Percentiles rank a stretch among this genome's conserved stretches.
These are phyloP conservation scores for Enteromius thamalakanensis DNA, from an alignment of 2,797 vertebrate genomes.

Conservation along the genomic window DNA sequence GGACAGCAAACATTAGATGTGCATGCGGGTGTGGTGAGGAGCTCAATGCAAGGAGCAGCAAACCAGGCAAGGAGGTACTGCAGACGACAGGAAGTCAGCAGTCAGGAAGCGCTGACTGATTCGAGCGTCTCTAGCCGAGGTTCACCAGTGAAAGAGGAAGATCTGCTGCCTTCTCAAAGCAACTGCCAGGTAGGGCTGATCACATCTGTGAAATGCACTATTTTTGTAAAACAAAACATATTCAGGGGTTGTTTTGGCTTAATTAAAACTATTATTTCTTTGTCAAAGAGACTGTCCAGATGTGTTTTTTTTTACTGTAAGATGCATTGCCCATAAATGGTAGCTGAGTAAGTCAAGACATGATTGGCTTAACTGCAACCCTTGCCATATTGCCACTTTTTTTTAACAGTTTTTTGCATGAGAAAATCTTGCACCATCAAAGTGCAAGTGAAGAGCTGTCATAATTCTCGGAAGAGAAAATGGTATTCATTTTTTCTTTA, in stretches of 20 bases:
- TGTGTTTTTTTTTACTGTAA: constrained; percentile 6
- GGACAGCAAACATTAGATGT: constrained; percentile 74
- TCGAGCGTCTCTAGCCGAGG: constrained; percentile 67
- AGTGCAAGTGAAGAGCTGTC: background rate
- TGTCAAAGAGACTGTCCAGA: constrained; percentile 7
- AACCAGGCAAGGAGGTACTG: constrained; percentile 78
- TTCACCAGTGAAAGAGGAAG: constrained; percentile 64
- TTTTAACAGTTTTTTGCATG: background rate
- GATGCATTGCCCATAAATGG: constrained; percentile 53
- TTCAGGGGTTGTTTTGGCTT: background rate
- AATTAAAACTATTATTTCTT: background rate
- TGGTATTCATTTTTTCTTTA: too few species aligned
- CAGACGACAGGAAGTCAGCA: constrained; percentile 77
- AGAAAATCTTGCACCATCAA: background rate
- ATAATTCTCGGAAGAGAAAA: background rate
- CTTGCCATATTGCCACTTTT: constrained; percentile 1
- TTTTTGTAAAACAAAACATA: background rate
- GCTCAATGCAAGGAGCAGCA: constrained; percentile 76
- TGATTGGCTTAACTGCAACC: constrained; percentile 13
- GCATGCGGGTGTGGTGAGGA: constrained; percentile 74
- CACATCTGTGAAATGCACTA: background rate
- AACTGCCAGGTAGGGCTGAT: constrained; percentile 69
- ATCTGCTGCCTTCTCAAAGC: constrained; percentile 54
- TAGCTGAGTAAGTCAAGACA: constrained; percentile 28
- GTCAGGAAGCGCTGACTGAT: constrained; percentile 70